Evolutionary conservation across 2,797 vertebrate species (phyloP), one percentile per base, ranked within the genome.

Genomic region (Numenius phaeopus): DNA sequence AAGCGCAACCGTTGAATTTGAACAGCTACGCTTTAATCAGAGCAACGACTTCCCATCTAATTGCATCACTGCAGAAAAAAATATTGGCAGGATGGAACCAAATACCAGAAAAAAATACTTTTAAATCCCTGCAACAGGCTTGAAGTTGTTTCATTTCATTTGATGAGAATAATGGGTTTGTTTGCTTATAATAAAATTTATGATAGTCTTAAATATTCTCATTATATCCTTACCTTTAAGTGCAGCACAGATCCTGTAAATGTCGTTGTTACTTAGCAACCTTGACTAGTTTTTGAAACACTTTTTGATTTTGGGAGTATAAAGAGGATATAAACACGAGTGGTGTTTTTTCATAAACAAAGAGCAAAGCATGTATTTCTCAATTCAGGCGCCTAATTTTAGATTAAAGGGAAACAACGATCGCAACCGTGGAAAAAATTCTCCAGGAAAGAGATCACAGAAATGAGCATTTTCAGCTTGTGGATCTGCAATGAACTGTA

Each of bases 231-330:
- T 67, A 46, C 54, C 47, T 83, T 58, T 54, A 79, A 76, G 54
- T n/a, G 32, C 22, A 11, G 87, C 27, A 6, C 34, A 27, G 69
- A 47, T 65, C 69, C 69, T 50, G n/a, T 26, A 64, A 57, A 54
- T 55, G 89, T 37, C 71, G 49, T 42, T 20, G 91, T 86, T 79
- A 78, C 87, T 85, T 86, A 85, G 93, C 87, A 94, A 93, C 72
- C 84, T 70, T 20, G 73, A 78, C 34, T 61, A 23, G 76, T 37
- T 77, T 76, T 37, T 24, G 57, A 72, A 90, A 57, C 9, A 11
- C 47, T 83, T 86, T 42, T 83, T 73, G 50, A 62, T 89, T 89
- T 55, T 12, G 89, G 73, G 32, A 66, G 46, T 19, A 8, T 17
- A 29, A 46, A 32, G 57, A 69, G 17, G 27, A n/a, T 67, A 47